Evolutionary conservation across 2,797 vertebrate species (phyloP), one percentile per base, ranked within the genome.

Genomic region (Salmo trutta): DNA sequence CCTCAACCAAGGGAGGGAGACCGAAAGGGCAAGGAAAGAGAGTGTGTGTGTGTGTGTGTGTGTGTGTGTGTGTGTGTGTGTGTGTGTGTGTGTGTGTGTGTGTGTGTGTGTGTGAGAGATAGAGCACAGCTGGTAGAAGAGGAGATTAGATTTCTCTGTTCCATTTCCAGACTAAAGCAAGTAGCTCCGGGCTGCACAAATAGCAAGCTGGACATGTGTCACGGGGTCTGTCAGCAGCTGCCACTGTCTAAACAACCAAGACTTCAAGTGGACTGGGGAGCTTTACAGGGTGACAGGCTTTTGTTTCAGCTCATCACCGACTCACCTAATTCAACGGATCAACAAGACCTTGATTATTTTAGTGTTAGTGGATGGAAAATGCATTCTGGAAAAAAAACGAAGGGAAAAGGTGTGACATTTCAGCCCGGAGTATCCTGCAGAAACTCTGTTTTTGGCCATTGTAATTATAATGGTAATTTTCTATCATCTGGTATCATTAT

Each of bases 141-240:
- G n/a, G 47, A 21, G 70, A 56, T 56, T 17, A 56, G 24, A 24
- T 31, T 56, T 29, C 52, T 27, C 27, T 4, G 5, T 59, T 27
- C 8, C 27, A 73, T 73, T 59, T 73, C 71, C 71, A 29, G 29
- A 53, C 8, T 5, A 56, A 17, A 31, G 71, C 71, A 73, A 73
- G 56, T 8, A 59, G 16, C 16, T 29, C 8, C 29, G 53, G 14
- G 24, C 15, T 73, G 53, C 21, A 56, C 53, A 73, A 73, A 73
- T 41, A 73, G 71, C 53, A 73, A 59, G 27, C 12, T 5, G 27
- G 52, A n/a, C 15, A n/a, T 31, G 15, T n/a, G 56, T 33, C 36
- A 17, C n/a, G n/a, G 17, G 12, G 41, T 3, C 21, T 52, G 70
- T 53, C 47, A 71, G 41, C 7, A 14, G 47, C 3, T 51, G 70